Conservation (phyloP, 2,888 invertebrate genomes). For the Ichneumon xanthorius region DNA sequence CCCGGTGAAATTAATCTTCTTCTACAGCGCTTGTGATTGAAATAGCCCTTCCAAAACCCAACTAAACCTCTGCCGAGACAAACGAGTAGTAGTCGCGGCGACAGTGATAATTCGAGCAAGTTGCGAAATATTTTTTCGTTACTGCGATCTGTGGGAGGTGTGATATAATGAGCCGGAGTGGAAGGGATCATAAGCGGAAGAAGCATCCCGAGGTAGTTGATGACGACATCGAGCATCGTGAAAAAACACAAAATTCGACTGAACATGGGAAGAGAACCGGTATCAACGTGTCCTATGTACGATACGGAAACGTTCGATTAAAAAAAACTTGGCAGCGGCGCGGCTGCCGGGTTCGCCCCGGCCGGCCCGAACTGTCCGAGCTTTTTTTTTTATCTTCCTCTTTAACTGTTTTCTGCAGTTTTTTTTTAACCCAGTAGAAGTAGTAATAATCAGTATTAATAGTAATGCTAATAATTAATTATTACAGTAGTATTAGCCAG, state of each 20-base stretch:
- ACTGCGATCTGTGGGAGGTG: conserved; percentile 8
- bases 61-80: conserved; percentile 90
- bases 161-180: conserved; percentile 41
- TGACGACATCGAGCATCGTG: conserved; percentile 64
- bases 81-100: conserved; percentile 88
- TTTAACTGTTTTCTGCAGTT: conserved; percentile 23
- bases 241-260: conserved; percentile 57
- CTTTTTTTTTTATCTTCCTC: conserved; percentile 44
- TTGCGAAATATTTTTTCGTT: conserved; percentile 15
- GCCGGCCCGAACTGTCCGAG: conserved; percentile 46
- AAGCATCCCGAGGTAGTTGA: conserved; percentile 67
- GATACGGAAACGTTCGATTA: conserved; percentile 42
- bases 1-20: conserved; percentile 85
- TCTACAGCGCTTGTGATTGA: conserved; percentile 92
- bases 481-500: conserved; percentile 66
- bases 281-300: conserved; percentile 30
- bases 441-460: conserved; percentile 58
- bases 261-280: conserved; percentile 41
- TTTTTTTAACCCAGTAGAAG: conserved; percentile 40
- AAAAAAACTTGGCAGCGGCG: conserved; percentile 20
- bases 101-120: conserved; percentile 66
- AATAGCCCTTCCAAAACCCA: conserved; percentile 93
- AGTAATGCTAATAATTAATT: conserved; percentile 66
- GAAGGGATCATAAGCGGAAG: conserved; percentile 73
- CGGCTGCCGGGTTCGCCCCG: conserved; percentile 46